Evolutionary conservation across 2,113 vertebrate genomes (phyloP).

Genomic region (Canis aureus): DNA sequence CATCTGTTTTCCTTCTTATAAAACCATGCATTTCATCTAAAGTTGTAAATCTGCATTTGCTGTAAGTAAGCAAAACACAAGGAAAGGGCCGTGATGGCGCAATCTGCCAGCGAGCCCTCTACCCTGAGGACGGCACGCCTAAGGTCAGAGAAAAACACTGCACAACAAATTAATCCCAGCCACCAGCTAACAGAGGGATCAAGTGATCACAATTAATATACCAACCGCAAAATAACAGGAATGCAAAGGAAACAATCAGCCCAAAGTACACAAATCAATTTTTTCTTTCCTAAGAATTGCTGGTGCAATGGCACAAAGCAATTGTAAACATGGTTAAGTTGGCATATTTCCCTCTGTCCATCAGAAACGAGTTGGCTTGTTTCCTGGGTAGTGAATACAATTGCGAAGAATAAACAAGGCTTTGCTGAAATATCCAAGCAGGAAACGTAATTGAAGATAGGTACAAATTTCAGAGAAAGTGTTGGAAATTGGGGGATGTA

Average conservation of each 20-base stretch:
- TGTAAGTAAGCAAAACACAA: slow-evolving; percentile 90
- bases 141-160: slow-evolving; percentile 89
- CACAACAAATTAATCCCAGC: slow-evolving; percentile 93
- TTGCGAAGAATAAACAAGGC: slow-evolving; percentile 87
- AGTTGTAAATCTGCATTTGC: slow-evolving; percentile 86
- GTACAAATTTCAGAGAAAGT: slow-evolving; percentile 15
- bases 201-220: slow-evolving; percentile 91
- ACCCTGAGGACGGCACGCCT: slow-evolving; percentile 87
- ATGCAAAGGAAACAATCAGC: slow-evolving; percentile 86
- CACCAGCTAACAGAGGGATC: slow-evolving; percentile 89
- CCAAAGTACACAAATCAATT: slow-evolving; percentile 85
- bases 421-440: slow-evolving; percentile 83
- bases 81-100: slow-evolving; percentile 87
- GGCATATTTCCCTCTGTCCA: slow-evolving; percentile 81
- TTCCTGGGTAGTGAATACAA: slow-evolving; percentile 87
- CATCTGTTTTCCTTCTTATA: slow-evolving; percentile 75
- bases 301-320: slow-evolving; percentile 84
- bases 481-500: slow-evolving; percentile 15
- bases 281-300: slow-evolving; percentile 84
- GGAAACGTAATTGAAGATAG: slow-evolving; percentile 75
- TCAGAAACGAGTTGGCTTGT: slow-evolving; percentile 87
- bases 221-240: slow-evolving; percentile 88
- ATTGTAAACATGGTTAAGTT: slow-evolving; percentile 81
- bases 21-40: slow-evolving; percentile 84
- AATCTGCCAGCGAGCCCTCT: slow-evolving; percentile 88